Conservation (phyloP, 2,797 vertebrate genomes). For the Melanotaenia parkinsoni region DNA sequence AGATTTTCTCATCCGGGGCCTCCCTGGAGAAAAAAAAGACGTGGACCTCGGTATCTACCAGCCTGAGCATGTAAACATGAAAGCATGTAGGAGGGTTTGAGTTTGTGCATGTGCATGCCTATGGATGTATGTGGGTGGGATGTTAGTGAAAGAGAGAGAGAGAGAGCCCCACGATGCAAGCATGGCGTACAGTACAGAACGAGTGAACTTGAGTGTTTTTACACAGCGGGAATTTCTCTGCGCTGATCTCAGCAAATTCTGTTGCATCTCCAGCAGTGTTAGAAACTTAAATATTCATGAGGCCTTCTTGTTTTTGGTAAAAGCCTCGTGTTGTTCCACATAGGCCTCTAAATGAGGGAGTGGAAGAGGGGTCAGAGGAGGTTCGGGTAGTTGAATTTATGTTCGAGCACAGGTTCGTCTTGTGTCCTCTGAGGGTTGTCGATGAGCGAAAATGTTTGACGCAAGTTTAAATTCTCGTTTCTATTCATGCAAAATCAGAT, state of each 20-base stretch:
- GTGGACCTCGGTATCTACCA: constrained; percentile 11
- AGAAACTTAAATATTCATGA: constrained; percentile 69
- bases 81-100: constrained; percentile 52
- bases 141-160: constrained; percentile 37
- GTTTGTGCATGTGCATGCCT: constrained; percentile 28
- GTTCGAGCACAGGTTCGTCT: constrained; percentile 44
- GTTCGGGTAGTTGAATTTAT: constrained; percentile 29
- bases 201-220: constrained; percentile 47
- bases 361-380: constrained; percentile 2
- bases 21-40: constrained; percentile 2
- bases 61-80: constrained; percentile 44
- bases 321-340: constrained; percentile 56
- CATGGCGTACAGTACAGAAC: constrained; percentile 43
- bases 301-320: constrained; percentile 66
- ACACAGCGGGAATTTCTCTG: constrained; percentile 67
- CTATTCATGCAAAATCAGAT: background rate
- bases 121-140: constrained; percentile 45
- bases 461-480: background rate
- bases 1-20: background rate
- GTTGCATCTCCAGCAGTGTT: constrained; percentile 50
- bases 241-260: constrained; percentile 72
- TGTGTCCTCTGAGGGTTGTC: constrained; percentile 9
- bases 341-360: constrained; percentile 19
- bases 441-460: constrained; percentile 9
- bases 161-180: constrained; percentile 15